Evolutionary conservation across 2,797 vertebrate species (phyloP), one percentile per base, ranked within the genome.

Genomic region (Danio jaintianensis): DNA sequence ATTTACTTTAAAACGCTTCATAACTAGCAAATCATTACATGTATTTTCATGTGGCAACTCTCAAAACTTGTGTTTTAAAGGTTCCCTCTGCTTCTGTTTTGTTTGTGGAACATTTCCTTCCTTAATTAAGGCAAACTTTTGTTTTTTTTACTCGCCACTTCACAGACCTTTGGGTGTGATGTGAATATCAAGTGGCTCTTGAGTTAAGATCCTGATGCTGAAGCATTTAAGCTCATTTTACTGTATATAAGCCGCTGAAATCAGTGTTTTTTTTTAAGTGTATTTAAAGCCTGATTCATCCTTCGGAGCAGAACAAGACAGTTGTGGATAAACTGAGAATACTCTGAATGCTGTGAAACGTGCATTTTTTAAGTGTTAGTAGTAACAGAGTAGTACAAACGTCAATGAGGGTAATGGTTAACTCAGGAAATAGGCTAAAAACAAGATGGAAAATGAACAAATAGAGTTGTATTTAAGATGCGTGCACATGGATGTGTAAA

Each of bases 131-230:
- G 82, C 48, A 61, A 48, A 83, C 69, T 76, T 73, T 82, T 88
- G 88, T 87, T 86, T 81, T 79, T 71, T 84, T 85, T 85, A 84
- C 86, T 83, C 50, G n/a, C 69, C 87, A 92, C 89, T 93, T 92
- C 85, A 89, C 91, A 90, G 86, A 92, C 89, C 89, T 92, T 89
- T 91, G 88, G 87, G 86, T 93, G 94, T 94, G 93, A 91, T 91
- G 88, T 86, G 94, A 94, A 95, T 95, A 93, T 85, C 91, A 94
- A 95, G 82, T 92, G 91, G 89, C 85, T 84, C 80, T 91, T 86
- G 85, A 85, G 79, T 90, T 84, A 78, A 86, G 85, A 83, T 83
- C 83, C 84, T 84, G 75, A 89, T 87, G 75, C 85, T 86, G 89
- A 78, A 85, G 80, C 88, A 87, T 89, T 87, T 85, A 87, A 90